Conservation (phyloP, 2,797 vertebrate genomes). For the Lindbergichthys nudifrons region DNA sequence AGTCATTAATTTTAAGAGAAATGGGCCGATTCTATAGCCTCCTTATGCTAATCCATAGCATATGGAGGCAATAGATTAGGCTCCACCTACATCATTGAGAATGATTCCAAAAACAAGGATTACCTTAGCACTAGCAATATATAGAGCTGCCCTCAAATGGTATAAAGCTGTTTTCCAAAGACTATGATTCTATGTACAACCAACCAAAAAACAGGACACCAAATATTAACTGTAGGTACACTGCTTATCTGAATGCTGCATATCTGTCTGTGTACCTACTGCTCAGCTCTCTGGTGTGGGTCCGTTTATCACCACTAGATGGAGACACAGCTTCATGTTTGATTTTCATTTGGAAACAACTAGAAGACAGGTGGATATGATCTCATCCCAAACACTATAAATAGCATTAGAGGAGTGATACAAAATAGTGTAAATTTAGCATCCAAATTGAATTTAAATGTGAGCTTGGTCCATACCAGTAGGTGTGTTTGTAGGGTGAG, state of each 20-base stretch:
- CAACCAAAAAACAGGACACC: background rate
- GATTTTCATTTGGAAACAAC: constrained; percentile 6
- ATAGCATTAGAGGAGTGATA: background rate
- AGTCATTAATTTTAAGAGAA: background rate
- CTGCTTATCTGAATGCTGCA: background rate
- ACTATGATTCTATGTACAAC: background rate
- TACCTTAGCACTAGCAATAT: background rate
- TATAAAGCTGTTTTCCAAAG: background rate
- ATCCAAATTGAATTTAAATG: background rate
- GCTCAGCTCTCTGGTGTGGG: background rate
- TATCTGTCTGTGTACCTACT: background rate
- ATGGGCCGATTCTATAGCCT: no score
- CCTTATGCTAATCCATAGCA: no score
- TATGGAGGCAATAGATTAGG: background rate
- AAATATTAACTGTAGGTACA: background rate
- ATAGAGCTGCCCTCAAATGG: background rate
- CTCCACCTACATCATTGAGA: background rate
- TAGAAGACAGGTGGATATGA: constrained; percentile 27
- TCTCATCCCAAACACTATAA: constrained; percentile 27
- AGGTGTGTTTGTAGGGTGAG: constrained; percentile 1
- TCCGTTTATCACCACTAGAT: constrained; percentile 68
- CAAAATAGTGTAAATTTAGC: background rate
- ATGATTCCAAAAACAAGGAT: background rate
- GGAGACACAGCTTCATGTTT: constrained; percentile 59
- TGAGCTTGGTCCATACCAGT: background rate